Evolutionary conservation across 23 tunicate species (phyloP), one percentile per base, ranked within the genome.

Genomic region (Ascidia mentula): DNA sequence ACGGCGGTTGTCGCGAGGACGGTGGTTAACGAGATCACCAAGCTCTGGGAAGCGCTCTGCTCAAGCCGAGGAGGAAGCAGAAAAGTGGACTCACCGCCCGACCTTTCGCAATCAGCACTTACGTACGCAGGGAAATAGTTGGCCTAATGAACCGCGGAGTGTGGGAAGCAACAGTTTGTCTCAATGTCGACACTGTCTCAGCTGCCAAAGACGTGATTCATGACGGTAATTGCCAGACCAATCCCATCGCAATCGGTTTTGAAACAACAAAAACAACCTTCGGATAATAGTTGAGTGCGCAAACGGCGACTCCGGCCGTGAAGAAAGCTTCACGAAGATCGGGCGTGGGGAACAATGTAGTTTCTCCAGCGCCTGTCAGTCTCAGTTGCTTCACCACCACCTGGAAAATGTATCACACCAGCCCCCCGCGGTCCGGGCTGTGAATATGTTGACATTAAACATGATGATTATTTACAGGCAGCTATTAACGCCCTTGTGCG

Each of bases 1-100:
- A 37, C 69, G 75, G 37, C 20, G 86, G 85, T 61, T 81, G 85
- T 81, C 85, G 85, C 85, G 46, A 81, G 31, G 8, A 33, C 82
- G 82, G 61, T 60, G 74, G 53, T 60, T 61, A 28, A 37, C 59
- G 35, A 35, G 70, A 46, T 34, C 72, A 9, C 15, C 65, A n/a
- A 53, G 65, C 65, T 6, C 65, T 53, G 65, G 65, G 65, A 53
- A 53, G 13, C 65, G 24, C 65, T 53, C 65, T 6, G 13, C 22
- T 26, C 53, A 15, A 53, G 65, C 22, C 65, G 13, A 5, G 65
- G 65, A 53, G 13, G 65, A n/a, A 53, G 65, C 53, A 53, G 28
- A 9, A 53, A 53, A 53, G 24, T 53, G 22, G 28, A 53, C 22
- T 20, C 22, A 28, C 28, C 7, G 65, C 65, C 65, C 65, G 65